Conservation (phyloP, 2,888 invertebrate genomes). For the Arctia plantaginis region DNA sequence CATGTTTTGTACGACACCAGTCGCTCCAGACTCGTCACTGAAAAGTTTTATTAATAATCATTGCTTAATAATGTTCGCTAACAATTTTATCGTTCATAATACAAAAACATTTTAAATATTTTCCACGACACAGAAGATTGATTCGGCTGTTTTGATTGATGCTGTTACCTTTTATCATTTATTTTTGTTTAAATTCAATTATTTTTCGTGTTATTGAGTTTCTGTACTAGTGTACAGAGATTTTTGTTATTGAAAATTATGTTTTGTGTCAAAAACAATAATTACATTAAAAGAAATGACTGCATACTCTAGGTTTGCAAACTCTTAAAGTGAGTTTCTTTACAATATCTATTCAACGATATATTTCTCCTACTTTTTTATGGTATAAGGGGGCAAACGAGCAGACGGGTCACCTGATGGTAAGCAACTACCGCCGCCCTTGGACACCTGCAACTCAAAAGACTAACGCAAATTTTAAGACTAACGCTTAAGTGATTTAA, state of each 20-base stretch:
- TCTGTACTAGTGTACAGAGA: slow-evolving; percentile 6
- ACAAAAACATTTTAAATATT: slow-evolving; percentile 36
- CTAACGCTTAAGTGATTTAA: too few relatives aligned
- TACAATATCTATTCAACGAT: too few relatives aligned
- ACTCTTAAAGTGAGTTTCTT: too few relatives aligned
- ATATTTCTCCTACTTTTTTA: too few relatives aligned
- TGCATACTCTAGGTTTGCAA: too few relatives aligned
- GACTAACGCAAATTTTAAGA: too few relatives aligned
- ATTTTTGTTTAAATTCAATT: slow-evolving; percentile 22
- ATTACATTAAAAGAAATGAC: too few relatives aligned
- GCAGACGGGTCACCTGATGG: too few relatives aligned
- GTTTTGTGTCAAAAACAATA: neutral
- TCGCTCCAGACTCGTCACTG: neutral
- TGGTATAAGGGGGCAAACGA: too few relatives aligned
- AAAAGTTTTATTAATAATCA: neutral
- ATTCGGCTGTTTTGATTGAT: slow-evolving; percentile 41
- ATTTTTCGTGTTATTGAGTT: slow-evolving; percentile 8
- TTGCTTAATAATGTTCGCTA: neutral
- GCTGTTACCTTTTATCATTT: slow-evolving; percentile 6
- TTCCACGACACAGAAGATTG: slow-evolving; percentile 36
- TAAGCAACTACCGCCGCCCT: too few relatives aligned
- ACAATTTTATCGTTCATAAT: slow-evolving; percentile 16
- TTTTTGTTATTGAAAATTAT: neutral
- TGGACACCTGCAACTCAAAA: too few relatives aligned
- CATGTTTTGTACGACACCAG: neutral